Percentiles rank a stretch among this genome's conserved stretches.
phyloP scores from a whole-genome alignment of 1,140 invertebrate genomes.

The Camponotus vicinus region DNA sequence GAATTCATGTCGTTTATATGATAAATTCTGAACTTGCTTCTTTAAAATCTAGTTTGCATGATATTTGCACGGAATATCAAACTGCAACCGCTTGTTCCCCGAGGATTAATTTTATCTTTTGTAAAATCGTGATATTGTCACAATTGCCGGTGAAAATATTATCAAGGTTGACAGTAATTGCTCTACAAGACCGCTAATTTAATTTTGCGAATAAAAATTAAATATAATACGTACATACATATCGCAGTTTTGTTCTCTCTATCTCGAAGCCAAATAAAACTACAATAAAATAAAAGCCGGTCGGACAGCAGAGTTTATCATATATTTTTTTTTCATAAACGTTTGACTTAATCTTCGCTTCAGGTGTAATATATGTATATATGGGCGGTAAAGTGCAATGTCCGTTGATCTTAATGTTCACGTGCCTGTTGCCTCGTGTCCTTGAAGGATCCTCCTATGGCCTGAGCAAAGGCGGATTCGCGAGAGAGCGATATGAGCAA shows the following conservation, averaged over 20 bases:
- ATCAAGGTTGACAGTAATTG: slow-evolving; percentile 34
- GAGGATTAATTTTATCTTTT: slow-evolving; percentile 6
- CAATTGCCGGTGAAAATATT: background rate
- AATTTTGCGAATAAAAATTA: slow-evolving; percentile 32
- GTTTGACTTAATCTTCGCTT: slow-evolving; percentile 46
- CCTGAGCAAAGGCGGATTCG: slow-evolving; percentile 34
- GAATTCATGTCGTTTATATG: background rate
- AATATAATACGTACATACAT: background rate
- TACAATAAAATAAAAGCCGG: background rate
- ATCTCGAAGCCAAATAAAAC: slow-evolving; percentile 6
- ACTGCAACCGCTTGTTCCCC: background rate
- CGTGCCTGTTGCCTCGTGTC: slow-evolving; percentile 46
- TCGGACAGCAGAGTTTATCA: background rate
- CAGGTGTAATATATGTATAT: background rate
- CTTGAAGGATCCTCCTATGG: slow-evolving; percentile 60
- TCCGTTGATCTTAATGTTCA: slow-evolving; percentile 59
- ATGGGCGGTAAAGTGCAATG: slow-evolving; percentile 60
- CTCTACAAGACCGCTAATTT: slow-evolving; percentile 12
- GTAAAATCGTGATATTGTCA: background rate
- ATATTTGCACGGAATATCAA: background rate
- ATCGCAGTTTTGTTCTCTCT: background rate
- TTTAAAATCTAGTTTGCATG: slow-evolving; percentile 6
- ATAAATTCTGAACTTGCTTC: background rate
- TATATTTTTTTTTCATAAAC: background rate
- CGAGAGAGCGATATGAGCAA: slow-evolving; percentile 1